Conservation (phyloP, 2,113 vertebrate species). For the Saguinus imperator region DNA sequence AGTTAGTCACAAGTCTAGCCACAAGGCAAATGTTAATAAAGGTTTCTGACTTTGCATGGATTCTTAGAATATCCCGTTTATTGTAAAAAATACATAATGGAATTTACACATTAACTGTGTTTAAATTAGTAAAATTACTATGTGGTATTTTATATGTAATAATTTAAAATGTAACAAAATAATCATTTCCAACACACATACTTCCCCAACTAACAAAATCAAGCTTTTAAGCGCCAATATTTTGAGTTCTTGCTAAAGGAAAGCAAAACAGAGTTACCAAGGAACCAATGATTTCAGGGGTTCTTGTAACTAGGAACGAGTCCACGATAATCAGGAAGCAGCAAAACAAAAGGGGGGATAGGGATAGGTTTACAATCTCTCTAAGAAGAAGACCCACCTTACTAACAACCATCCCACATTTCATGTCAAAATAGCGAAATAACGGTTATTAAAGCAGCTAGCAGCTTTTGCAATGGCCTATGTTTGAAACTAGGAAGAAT, state of each 20-base stretch:
- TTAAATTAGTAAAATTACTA: constrained; percentile 2
- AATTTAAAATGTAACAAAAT: constrained; percentile 35
- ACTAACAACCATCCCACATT: background rate
- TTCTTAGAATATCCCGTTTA: background rate
- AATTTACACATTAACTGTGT: background rate
- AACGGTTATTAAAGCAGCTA: background rate
- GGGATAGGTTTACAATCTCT: background rate
- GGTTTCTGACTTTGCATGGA: background rate
- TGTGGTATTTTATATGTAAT: background rate
- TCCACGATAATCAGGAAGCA: background rate
- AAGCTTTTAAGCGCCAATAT: background rate
- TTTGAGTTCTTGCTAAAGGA: background rate
- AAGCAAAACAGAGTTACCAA: background rate
- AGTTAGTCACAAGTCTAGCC: background rate
- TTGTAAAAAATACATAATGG: background rate
- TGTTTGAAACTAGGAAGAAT: background rate
- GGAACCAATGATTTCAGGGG: background rate
- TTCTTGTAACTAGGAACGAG: background rate
- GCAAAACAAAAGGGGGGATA: background rate
- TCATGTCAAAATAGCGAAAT: background rate
- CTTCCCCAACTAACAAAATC: background rate
- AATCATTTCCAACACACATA: background rate
- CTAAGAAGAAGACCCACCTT: background rate
- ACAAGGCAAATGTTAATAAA: background rate
- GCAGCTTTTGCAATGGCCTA: background rate